Evolutionary conservation across 2,797 vertebrate species (phyloP), one percentile per base, ranked within the genome.

Genomic region (Lacerta agilis): DNA sequence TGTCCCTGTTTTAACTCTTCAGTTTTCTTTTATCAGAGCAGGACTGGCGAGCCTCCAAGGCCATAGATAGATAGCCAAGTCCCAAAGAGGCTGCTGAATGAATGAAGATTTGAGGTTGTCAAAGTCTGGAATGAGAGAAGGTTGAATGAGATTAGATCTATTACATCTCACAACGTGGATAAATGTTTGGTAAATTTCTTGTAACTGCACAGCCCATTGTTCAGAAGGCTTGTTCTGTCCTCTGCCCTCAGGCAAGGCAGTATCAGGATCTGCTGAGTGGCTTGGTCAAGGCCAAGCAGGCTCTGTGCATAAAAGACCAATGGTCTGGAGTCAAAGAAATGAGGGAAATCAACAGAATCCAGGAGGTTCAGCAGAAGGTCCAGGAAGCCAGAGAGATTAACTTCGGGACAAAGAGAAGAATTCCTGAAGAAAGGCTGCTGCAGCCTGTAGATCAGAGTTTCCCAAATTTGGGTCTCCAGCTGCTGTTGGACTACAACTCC

Each of bases 71-170:
- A 86, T 43, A 29, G 85, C 90, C 69, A 90, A 91, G 82, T 92
- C 89, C 92, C 88, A 92, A 82, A 64, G 91, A 93, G 91, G 92
- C 86, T 86, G 83, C 23, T 93, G 89, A 36, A 89, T 94, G 89
- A 36, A 89, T 66, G 86, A 88, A 82, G 69, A 88, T 83, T 81
- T 93, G 86, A 88, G 77, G 0, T 38, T 90, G 79, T 91, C 73
- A 27, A 55, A 79, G 90, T 81, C 27, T 43, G 17, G 5, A 41
- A 58, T 89, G 88, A 93, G 33, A 75, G 75, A 91, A 25, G 43
- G 73, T 10, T 89, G 84, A 73, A 92, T 80, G 81, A 49, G 85
- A 87, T 82, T 33, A 66, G 18, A 90, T 83, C 78, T 82, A 85
- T 85, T 85, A 20, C 66, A 86, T 87, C 76, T 83, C 43, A 79